Evolutionary conservation across 2,888 invertebrate genomes (phyloP).

Genomic region (Amitus sp.): DNA sequence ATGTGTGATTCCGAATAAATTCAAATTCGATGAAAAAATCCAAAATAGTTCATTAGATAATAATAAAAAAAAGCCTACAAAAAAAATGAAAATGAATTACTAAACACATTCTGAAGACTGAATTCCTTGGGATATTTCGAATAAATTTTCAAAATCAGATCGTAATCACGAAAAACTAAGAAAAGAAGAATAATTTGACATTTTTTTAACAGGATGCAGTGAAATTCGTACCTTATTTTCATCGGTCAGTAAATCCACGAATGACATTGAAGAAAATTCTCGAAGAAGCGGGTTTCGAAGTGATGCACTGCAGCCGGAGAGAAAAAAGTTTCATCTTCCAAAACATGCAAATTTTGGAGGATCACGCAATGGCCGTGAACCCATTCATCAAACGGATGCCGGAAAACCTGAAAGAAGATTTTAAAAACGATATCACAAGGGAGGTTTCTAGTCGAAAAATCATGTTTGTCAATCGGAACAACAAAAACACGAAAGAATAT

Average conservation of each 20-base stretch:
- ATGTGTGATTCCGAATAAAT: too few species aligned
- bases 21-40: too few species aligned
- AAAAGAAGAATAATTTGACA: not conserved
- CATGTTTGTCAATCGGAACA: slow-evolving; percentile 61
- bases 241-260: slow-evolving; percentile 71
- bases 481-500: slow-evolving; percentile 63
- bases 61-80: too few species aligned
- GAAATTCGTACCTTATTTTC: slow-evolving; percentile 76
- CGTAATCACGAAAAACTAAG: not conserved
- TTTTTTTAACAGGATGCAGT: slow-evolving; percentile 68
- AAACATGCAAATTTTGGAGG: slow-evolving; percentile 69
- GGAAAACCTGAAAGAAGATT: slow-evolving; percentile 69
- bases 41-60: too few species aligned
- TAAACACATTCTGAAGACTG: too few species aligned
- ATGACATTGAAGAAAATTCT: slow-evolving; percentile 69
- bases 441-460: slow-evolving; percentile 67
- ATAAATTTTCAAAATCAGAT: not conserved
- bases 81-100: too few species aligned
- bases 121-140: too few species aligned
- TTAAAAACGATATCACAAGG: slow-evolving; percentile 71
- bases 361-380: slow-evolving; percentile 69
- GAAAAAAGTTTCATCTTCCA: slow-evolving; percentile 71
- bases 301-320: slow-evolving; percentile 71
- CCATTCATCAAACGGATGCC: slow-evolving; percentile 76
- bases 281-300: slow-evolving; percentile 71